phyloP scores from a whole-genome alignment of 2,113 vertebrate genomes.

The Cynopterus brachyotis region DNA sequence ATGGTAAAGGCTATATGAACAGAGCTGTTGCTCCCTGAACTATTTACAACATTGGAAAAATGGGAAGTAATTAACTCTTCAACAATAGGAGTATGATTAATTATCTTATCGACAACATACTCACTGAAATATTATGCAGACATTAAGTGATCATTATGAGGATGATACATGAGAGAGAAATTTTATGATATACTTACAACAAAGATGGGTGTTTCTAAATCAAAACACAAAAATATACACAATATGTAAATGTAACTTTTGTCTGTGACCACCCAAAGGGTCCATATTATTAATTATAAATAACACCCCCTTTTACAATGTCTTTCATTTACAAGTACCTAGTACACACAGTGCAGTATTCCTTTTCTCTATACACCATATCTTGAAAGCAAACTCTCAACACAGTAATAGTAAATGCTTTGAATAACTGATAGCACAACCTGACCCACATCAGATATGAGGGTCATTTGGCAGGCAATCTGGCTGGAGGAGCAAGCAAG shows the following conservation, averaged over 20 bases:
- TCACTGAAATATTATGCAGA: background rate
- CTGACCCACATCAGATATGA: background rate
- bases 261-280: background rate
- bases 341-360: background rate
- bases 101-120: background rate
- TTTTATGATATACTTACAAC: background rate
- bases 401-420: background rate
- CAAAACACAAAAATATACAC: background rate
- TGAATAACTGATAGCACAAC: background rate
- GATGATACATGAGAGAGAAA: background rate
- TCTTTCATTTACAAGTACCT: background rate
- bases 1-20: background rate
- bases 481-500: background rate
- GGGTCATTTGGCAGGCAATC: background rate
- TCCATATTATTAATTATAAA: conserved; percentile 2
- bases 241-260: background rate
- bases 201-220: background rate
- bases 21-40: background rate
- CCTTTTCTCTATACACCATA: background rate
- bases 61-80: background rate
- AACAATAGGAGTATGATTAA: background rate
- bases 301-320: background rate
- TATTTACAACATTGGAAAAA: background rate
- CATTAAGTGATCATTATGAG: background rate
- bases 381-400: background rate